Conservation (phyloP, 2,113 vertebrate species). For the Casuarius casuarius region DNA sequence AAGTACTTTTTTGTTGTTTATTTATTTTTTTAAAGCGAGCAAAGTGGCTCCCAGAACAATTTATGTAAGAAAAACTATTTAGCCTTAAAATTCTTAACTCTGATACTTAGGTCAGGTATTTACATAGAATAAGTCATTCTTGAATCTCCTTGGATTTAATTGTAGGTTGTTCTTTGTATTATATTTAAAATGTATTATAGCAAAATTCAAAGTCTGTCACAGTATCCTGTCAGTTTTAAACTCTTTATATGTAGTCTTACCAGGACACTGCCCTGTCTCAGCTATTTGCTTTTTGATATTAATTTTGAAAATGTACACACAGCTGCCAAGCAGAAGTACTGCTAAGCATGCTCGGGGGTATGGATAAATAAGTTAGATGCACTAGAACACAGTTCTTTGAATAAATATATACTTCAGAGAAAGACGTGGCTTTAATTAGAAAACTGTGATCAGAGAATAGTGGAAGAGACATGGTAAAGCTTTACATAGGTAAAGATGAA, state of each 20-base stretch:
- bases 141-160: not conserved
- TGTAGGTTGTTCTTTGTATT: not conserved
- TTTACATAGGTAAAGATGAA: not conserved
- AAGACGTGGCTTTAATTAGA: not conserved
- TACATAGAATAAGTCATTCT: not conserved
- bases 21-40: not conserved
- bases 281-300: slow-evolving; percentile 1
- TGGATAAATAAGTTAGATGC: not conserved
- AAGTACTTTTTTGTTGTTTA: not conserved
- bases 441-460: not conserved
- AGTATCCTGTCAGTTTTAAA: not conserved
- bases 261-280: not conserved
- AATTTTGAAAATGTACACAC: not conserved
- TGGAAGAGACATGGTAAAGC: not conserved
- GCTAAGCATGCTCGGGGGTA: not conserved
- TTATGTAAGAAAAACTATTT: not conserved
- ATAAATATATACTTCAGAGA: not conserved
- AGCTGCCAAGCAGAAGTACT: not conserved
- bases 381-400: not conserved
- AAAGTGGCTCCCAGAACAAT: not conserved
- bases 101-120: not conserved
- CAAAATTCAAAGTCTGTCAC: not conserved
- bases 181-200: not conserved
- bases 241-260: not conserved
- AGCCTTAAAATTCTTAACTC: not conserved